phyloP scores from a whole-genome alignment of 2,797 vertebrate genomes.

The Rachycentron canadum region DNA sequence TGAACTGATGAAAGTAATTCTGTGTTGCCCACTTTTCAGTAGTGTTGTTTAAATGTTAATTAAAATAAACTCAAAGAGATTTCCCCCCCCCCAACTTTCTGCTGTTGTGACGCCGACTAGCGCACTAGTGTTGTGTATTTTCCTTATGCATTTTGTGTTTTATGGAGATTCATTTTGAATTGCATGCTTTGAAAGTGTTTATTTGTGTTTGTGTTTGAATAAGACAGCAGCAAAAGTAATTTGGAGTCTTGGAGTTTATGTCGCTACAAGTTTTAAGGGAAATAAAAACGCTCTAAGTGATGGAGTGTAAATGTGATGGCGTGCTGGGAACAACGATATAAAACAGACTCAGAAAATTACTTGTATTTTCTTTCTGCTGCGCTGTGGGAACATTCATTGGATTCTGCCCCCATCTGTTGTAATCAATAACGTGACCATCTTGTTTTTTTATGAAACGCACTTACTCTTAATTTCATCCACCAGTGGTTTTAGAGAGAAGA shows the following conservation, averaged over 20 bases:
- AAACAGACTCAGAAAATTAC: slow-evolving; percentile 95
- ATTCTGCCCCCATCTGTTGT: slow-evolving; percentile 98
- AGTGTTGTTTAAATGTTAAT: slow-evolving; percentile 26
- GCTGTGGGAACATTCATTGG: slow-evolving; percentile 97
- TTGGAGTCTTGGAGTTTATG: slow-evolving; percentile 89
- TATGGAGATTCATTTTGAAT: slow-evolving; percentile 70
- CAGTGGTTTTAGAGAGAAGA: slow-evolving; percentile 99
- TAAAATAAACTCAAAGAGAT: slow-evolving; percentile 12
- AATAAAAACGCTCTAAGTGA: slow-evolving; percentile 95
- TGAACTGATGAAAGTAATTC: slow-evolving; percentile 24
- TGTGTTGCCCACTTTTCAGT: slow-evolving; percentile 2
- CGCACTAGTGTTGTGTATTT: slow-evolving; percentile 5
- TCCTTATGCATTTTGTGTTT: slow-evolving; percentile 59
- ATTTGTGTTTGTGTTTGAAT: slow-evolving; percentile 77
- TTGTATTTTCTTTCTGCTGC: slow-evolving; percentile 99
- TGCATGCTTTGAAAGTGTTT: slow-evolving; percentile 64
- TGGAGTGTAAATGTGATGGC: slow-evolving; percentile 90
- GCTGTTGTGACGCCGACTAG: slow-evolving; percentile 26
- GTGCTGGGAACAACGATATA: slow-evolving; percentile 90
- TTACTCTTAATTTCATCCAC: slow-evolving; percentile 99
- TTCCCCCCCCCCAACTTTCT: slow-evolving; percentile 16
- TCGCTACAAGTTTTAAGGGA: slow-evolving; percentile 88
- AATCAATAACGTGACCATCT: slow-evolving; percentile 99
- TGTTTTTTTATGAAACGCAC: slow-evolving; percentile 99
- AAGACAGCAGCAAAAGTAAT: slow-evolving; percentile 78